Conservation (phyloP, 2,797 vertebrate species). For the Spatula clypeata region DNA sequence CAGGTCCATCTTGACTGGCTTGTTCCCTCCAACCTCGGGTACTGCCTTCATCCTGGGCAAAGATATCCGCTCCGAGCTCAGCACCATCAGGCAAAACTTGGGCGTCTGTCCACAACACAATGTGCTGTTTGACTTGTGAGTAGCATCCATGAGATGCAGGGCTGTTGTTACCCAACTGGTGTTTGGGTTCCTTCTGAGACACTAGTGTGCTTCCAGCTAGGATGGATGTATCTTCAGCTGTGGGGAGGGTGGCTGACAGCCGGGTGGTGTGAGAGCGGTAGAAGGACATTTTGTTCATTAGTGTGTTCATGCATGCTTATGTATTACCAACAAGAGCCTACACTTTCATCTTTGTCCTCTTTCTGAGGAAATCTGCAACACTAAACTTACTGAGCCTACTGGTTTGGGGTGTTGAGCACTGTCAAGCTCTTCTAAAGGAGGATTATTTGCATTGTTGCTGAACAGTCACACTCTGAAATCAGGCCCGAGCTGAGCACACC, state of each 20-base stretch:
- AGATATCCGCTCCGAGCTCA: slow-evolving; percentile 95
- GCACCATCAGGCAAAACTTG: slow-evolving; percentile 93
- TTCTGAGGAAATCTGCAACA: background rate
- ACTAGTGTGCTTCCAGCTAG: background rate
- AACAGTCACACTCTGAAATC: background rate
- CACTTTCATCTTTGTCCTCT: background rate
- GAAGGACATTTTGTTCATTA: background rate
- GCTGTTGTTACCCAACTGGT: fast-evolving
- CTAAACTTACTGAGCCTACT: background rate
- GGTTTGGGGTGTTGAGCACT: background rate
- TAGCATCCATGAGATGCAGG: background rate
- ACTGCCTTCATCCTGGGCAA: slow-evolving; percentile 97
- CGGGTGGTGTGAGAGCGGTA: background rate
- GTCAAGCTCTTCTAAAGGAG: background rate
- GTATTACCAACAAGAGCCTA: background rate
- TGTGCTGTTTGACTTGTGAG: slow-evolving; percentile 98
- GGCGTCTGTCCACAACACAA: slow-evolving; percentile 98
- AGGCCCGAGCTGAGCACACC: background rate
- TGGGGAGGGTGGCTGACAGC: fast-evolving
- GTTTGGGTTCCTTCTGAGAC: background rate
- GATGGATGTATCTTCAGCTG: background rate
- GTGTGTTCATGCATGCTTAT: fast-evolving
- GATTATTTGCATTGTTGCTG: background rate
- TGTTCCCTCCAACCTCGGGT: slow-evolving; percentile 97
- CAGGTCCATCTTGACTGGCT: slow-evolving; percentile 97